phyloP scores from a whole-genome alignment of 2,797 vertebrate genomes.

The Neostethus bicornis region DNA sequence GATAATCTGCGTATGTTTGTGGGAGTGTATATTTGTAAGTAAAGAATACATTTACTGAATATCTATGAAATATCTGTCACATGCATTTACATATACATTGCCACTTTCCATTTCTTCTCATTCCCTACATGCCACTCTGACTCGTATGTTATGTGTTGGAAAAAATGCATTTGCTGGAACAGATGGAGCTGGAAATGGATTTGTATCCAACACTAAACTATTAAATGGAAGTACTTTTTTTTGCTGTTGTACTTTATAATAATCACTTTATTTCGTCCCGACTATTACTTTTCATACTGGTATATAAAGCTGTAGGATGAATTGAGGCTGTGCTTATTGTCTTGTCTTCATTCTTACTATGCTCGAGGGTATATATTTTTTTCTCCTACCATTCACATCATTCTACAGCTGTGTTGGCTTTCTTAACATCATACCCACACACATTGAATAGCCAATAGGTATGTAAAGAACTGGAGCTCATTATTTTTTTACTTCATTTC shows the following conservation, averaged over 20 bases:
- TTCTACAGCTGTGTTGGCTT: constrained; percentile 20
- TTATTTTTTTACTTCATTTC: constrained; percentile 42
- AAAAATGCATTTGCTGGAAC: constrained; percentile 62
- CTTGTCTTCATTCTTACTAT: constrained; percentile 23
- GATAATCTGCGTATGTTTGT: constrained; percentile 1
- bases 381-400: constrained; percentile 16
- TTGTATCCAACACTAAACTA: constrained; percentile 52
- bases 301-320: constrained; percentile 12
- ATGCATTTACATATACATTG: constrained; percentile 61
- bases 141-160: constrained; percentile 49
- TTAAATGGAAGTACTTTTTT: constrained; percentile 51
- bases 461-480: constrained; percentile 1
- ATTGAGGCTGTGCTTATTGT: constrained; percentile 36
- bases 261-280: constrained; percentile 33
- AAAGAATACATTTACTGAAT: constrained; percentile 57
- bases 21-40: neutral
- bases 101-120: constrained; percentile 27
- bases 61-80: constrained; percentile 44
- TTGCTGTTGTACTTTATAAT: constrained; percentile 22
- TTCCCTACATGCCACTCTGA: constrained; percentile 27
- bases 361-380: constrained; percentile 50
- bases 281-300: constrained; percentile 26
- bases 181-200: constrained; percentile 73
- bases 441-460: too few relatives aligned
- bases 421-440: constrained; percentile 37